phyloP scores from a whole-genome alignment of 2,797 vertebrate genomes.

The Coregonus sp. region DNA sequence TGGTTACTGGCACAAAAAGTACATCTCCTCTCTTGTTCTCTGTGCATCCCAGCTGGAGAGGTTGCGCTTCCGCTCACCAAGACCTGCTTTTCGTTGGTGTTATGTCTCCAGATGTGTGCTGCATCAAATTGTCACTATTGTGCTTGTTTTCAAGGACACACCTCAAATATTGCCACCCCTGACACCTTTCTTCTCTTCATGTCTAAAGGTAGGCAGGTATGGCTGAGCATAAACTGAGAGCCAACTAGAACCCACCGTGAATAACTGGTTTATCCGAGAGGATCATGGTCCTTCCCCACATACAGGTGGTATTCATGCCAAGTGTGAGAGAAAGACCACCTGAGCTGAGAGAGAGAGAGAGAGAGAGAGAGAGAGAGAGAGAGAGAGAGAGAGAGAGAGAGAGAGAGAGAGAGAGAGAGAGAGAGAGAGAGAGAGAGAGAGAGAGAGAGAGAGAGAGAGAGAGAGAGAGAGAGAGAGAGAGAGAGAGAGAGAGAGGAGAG shows the following conservation, averaged over 20 bases:
- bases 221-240: neutral
- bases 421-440: neutral
- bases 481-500: slow-evolving; percentile 3
- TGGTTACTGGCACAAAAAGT: no score
- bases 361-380: slow-evolving; percentile 8
- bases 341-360: neutral
- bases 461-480: neutral
- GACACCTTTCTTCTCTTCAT: no score
- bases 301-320: neutral
- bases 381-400: slow-evolving; percentile 13
- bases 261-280: neutral
- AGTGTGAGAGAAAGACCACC: neutral
- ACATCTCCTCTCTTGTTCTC: no score
- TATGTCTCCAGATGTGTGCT: no score
- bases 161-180: no score
- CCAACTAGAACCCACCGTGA: neutral
- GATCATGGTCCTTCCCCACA: neutral
- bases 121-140: no score
- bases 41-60: no score
- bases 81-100: no score
- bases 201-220: neutral
- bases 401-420: neutral
- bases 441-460: neutral
- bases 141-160: no score
- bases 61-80: no score